Percentiles rank a stretch among this genome's conserved stretches.
These are phyloP conservation scores for Harpalus rubripes DNA, from an alignment of 2,888 invertebrate genomes.

Conservation along the genomic window DNA sequence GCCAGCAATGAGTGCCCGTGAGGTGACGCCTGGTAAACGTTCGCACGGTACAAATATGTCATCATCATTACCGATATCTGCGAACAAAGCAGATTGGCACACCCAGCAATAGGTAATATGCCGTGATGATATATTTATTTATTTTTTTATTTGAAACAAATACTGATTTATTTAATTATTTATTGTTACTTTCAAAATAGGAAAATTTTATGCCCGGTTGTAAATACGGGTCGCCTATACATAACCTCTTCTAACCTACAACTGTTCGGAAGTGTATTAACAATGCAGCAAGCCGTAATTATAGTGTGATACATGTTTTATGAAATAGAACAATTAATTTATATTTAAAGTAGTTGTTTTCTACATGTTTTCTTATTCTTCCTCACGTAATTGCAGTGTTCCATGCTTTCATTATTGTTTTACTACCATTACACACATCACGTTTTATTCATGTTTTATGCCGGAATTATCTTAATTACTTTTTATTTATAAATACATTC, in stretches of 20 bases:
- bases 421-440: constrained; percentile 19
- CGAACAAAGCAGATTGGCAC: too few relatives aligned
- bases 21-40: too few relatives aligned
- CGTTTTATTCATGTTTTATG: constrained; percentile 12
- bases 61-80: too few relatives aligned
- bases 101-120: too few relatives aligned
- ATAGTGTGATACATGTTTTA: constrained; percentile 22
- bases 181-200: background rate
- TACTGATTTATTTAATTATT: too few relatives aligned
- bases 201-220: background rate
- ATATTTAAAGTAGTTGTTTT: constrained; percentile 27
- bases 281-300: constrained; percentile 24
- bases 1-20: too few relatives aligned
- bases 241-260: background rate
- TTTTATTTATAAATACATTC: constrained; percentile 3
- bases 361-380: constrained; percentile 14
- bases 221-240: background rate
- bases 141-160: too few relatives aligned
- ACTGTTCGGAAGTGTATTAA: constrained; percentile 31
- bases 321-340: constrained; percentile 42
- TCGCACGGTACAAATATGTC: too few relatives aligned
- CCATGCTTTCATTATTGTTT: constrained; percentile 18
- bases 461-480: background rate
- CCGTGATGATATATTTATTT: too few relatives aligned
- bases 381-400: constrained; percentile 10